These are phyloP conservation scores for Rallus crepitans DNA, from an alignment of 2,797 vertebrate species.

Conservation along the genomic window DNA sequence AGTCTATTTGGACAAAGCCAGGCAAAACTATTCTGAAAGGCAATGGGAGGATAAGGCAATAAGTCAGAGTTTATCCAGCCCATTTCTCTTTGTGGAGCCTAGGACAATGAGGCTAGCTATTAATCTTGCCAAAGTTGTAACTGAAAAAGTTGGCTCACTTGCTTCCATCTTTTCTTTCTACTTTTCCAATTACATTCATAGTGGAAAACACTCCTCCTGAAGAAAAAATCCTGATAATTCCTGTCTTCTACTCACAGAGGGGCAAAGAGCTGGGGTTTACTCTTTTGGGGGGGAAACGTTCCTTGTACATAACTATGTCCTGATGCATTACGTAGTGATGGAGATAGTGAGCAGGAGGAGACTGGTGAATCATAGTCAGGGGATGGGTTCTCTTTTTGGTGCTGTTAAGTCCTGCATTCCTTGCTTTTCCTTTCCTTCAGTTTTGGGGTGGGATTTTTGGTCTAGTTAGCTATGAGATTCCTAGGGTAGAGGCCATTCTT, in stretches of 20 bases:
- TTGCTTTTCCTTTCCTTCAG: background rate
- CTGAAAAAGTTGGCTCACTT: background rate
- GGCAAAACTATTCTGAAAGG: conserved; percentile 51
- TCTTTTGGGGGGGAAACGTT: too few relatives aligned
- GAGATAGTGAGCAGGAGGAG: background rate
- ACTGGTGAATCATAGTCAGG: background rate
- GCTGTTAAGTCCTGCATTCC: background rate
- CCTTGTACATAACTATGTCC: background rate
- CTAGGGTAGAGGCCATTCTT: background rate
- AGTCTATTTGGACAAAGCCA: conserved; percentile 29
- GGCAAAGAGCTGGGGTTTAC: too few relatives aligned
- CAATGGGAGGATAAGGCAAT: conserved; percentile 33
- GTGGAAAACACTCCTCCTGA: background rate
- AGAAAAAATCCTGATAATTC: background rate
- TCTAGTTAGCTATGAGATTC: background rate
- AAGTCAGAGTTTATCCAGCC: conserved; percentile 51
- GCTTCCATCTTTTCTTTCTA: background rate
- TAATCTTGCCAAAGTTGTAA: conserved; percentile 13
- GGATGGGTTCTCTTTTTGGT: background rate
- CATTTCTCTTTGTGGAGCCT: conserved; percentile 43
- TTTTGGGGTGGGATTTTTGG: background rate
- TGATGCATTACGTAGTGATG: accelerated
- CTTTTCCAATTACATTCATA: background rate
- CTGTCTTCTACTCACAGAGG: too few relatives aligned
- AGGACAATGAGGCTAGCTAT: conserved; percentile 23